A percentile compares a stretch with the other conserved stretches of the same genome.
Evolutionary conservation across 2,113 vertebrate genomes (phyloP).

Genomic region (Phasianus colchicus): DNA sequence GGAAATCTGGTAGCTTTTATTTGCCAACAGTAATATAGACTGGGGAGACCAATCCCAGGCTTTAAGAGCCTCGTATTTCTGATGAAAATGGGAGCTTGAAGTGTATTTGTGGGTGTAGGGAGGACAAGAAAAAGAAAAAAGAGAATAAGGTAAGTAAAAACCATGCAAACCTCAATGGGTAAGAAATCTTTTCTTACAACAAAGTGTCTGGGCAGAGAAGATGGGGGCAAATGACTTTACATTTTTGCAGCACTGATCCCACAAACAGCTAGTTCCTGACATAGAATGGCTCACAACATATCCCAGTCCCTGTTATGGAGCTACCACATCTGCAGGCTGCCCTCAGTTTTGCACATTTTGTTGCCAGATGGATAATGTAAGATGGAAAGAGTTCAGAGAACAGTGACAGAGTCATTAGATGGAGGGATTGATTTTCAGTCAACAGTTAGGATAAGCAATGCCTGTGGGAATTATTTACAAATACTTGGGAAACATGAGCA

Average conservation of each 20-base stretch:
- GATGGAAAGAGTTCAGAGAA: slow-evolving; percentile 63
- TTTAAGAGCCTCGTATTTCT: not conserved
- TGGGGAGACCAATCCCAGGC: not conserved
- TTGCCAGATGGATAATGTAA: slow-evolving; percentile 64
- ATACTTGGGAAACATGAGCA: slow-evolving; percentile 36
- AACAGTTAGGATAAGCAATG: slow-evolving; percentile 57
- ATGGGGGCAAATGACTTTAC: not conserved
- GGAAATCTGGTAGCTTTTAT: not conserved
- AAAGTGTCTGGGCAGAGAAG: not conserved
- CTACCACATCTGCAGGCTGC: slow-evolving; percentile 46
- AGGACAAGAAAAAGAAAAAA: not conserved
- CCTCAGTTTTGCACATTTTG: not conserved
- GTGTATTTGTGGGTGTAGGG: not conserved
- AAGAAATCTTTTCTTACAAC: not conserved
- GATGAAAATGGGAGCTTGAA: not conserved
- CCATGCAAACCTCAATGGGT: not conserved
- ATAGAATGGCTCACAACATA: not conserved
- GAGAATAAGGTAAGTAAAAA: not conserved
- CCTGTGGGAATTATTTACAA: slow-evolving; percentile 63
- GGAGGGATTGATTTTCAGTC: slow-evolving; percentile 57
- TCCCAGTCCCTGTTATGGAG: not conserved
- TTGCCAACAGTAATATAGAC: not conserved
- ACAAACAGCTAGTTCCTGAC: not conserved
- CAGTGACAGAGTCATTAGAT: slow-evolving; percentile 54
- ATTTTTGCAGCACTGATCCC: not conserved